A percentile compares a stretch with the other conserved stretches of the same genome.
phyloP scores from a whole-genome alignment of 1,140 invertebrate species.

The Belonocnema kinseyi region DNA sequence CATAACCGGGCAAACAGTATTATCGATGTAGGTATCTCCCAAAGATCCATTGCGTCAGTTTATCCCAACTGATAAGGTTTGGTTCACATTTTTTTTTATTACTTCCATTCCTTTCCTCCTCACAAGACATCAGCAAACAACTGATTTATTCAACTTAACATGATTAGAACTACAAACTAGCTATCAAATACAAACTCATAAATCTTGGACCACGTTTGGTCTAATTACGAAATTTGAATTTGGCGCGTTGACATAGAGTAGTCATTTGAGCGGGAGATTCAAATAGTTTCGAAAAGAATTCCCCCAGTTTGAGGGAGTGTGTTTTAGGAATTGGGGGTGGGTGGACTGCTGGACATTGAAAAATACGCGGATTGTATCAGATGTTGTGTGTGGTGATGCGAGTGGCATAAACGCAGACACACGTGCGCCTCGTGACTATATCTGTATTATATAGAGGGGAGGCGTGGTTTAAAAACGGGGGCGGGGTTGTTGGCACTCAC shows the following conservation, averaged over 20 bases:
- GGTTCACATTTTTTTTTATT: slow-evolving; percentile 13
- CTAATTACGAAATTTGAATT: background rate
- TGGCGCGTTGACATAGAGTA: background rate
- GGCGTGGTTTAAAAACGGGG: slow-evolving; percentile 73
- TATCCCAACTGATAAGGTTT: background rate
- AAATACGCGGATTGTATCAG: slow-evolving; percentile 18
- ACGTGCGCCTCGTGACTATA: slow-evolving; percentile 38
- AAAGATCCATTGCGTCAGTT: slow-evolving; percentile 11
- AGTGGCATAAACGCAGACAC: slow-evolving; percentile 18
- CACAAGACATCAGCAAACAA: background rate
- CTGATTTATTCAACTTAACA: background rate
- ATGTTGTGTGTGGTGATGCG: slow-evolving; percentile 10
- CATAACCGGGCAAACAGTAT: slow-evolving; percentile 19
- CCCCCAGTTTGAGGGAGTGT: background rate
- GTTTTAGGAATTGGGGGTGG: background rate
- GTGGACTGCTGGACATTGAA: background rate
- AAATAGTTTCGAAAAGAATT: no score
- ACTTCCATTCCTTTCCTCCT: background rate
- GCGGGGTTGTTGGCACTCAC: slow-evolving; percentile 64
- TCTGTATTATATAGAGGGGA: slow-evolving; percentile 58
- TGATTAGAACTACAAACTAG: no score
- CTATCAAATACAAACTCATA: no score
- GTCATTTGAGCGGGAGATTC: no score
- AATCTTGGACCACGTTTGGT: no score
- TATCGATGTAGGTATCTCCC: slow-evolving; percentile 1